Evolutionary conservation across 2,888 invertebrate genomes (phyloP), one percentile per base, ranked within the genome.

Genomic region (Acleris sparsana): DNA sequence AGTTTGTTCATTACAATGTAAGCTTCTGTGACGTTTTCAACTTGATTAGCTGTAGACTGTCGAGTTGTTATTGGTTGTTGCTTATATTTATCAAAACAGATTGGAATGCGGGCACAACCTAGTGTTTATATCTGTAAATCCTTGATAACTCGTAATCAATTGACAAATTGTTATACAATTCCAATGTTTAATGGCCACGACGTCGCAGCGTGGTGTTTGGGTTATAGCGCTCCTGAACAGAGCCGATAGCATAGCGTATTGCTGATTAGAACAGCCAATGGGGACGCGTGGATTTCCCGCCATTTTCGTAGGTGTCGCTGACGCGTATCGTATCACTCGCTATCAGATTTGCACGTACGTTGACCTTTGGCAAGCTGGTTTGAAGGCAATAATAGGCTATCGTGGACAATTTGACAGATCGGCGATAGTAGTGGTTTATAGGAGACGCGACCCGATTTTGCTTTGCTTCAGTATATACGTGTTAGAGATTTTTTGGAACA

Each of bases 291-390:
- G 51, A 49, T 65, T 60, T 60, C 64, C 60, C 64, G 65, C 65
- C 48, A 52, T 65, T 65, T 57, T 61, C 55, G 53, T 29, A 51
- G 29, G 55, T 61, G 55, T 65, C 60, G 53, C 22, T 49, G 39
- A 33, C 44, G 44, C 52, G 46, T 11, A n/a, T 55, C 60, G 43
- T n/a, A 49, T 49, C 18, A 49, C 60, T 44, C 51, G 62, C 51
- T 65, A 60, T 65, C 55, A 13, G 51, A 61, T 60, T 61, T 43
- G 60, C 60, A 56, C 65, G 65, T 65, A 60, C 65, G 51, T 65
- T 65, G 60, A 65, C 55, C 65, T 65, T 17, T 13, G 22, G 55
- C 43, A 55, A 20, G 55, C 16, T 55, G 55, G 39, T 55, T 55
- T 39, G 33, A 53, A 16, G 43, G 43, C n/a, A n/a, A n/a, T 3